Evolutionary conservation across 2,113 vertebrate species (phyloP).

Genomic region (Plectropomus leopardus): DNA sequence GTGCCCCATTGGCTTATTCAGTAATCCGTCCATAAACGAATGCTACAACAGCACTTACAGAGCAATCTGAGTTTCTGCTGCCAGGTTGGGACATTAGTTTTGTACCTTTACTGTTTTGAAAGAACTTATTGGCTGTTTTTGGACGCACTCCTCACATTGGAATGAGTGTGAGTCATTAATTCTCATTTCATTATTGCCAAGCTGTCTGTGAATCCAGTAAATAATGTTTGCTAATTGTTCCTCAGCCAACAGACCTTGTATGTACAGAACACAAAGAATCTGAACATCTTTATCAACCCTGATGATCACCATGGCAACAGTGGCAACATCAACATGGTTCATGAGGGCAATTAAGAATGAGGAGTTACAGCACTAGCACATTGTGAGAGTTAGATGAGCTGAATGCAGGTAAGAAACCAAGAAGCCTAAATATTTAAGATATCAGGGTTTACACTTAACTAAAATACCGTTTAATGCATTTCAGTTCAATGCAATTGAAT

Average conservation of each 20-base stretch:
- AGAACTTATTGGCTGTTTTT: neutral
- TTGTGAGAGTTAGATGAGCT: slow-evolving; percentile 16
- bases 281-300: slow-evolving; percentile 48
- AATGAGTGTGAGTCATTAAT: slow-evolving; percentile 12
- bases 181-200: slow-evolving; percentile 8
- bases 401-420: slow-evolving; percentile 5
- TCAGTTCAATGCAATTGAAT: neutral
- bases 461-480: slow-evolving; percentile 9
- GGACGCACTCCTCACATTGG: neutral
- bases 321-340: slow-evolving; percentile 59
- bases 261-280: slow-evolving; percentile 54
- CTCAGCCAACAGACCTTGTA: slow-evolving; percentile 48
- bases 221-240: slow-evolving; percentile 32
- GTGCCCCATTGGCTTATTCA: too few relatives aligned
- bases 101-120: neutral
- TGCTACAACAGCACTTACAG: too few relatives aligned
- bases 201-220: slow-evolving; percentile 18
- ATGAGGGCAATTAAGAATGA: slow-evolving; percentile 42
- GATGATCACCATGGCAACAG: slow-evolving; percentile 76
- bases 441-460: neutral
- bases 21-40: too few relatives aligned
- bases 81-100: neutral
- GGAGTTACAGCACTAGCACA: slow-evolving; percentile 37
- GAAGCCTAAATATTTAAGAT: neutral
- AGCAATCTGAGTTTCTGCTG: neutral